phyloP scores from a whole-genome alignment of 2,888 invertebrate genomes.

The Lysandra bellargus region DNA sequence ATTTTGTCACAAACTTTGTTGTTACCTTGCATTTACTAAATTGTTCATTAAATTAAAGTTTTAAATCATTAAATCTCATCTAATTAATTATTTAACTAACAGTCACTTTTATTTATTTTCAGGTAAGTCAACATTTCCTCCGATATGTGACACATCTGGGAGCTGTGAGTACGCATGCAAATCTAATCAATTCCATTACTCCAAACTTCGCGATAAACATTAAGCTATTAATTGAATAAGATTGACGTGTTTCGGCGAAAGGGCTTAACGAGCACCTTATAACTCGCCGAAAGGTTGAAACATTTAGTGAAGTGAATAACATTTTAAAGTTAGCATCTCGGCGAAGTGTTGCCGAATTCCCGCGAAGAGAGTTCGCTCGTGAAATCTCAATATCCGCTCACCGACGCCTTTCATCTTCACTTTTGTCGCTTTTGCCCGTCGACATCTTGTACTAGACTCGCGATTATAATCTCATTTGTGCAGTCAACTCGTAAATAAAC shows the following conservation, averaged over 20 bases:
- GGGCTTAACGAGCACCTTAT: constrained; percentile 1
- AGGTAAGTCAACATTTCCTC: not conserved
- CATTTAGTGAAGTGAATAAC: constrained; percentile 16
- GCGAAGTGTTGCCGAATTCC: constrained; percentile 48
- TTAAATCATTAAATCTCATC: not conserved
- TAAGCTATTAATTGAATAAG: not conserved
- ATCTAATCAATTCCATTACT: not conserved
- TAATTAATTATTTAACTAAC: not conserved
- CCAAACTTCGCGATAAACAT: not conserved
- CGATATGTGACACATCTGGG: not conserved
- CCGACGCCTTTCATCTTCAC: constrained; percentile 57
- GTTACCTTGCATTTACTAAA: not conserved
- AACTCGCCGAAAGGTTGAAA: not conserved
- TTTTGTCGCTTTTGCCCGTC: constrained; percentile 50
- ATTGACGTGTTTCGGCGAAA: constrained; percentile 14
- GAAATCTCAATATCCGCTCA: constrained; percentile 63
- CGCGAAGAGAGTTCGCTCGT: constrained; percentile 50
- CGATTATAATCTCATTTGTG: not conserved
- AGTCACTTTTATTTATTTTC: not conserved
- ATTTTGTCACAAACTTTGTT: not conserved
- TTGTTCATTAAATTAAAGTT: not conserved
- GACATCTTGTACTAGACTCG: not conserved
- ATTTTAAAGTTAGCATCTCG: constrained; percentile 34
- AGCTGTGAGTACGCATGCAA: not conserved
- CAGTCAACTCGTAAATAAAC: not conserved